phyloP scores from a whole-genome alignment of 2,888 invertebrate genomes.

The Aphidoletes aphidimyza region DNA sequence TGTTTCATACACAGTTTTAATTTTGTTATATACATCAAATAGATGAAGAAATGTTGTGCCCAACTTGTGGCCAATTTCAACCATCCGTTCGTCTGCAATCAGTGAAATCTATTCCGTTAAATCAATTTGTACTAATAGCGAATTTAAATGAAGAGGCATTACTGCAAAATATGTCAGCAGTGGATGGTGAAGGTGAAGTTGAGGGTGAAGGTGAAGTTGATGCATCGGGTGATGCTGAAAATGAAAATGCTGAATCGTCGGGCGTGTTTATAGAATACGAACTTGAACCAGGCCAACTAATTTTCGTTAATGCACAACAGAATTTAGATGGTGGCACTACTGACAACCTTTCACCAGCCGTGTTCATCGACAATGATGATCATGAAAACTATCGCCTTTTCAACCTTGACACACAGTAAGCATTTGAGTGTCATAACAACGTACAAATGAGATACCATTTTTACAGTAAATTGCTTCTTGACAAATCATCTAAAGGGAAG shows the following conservation, averaged over 20 bases:
- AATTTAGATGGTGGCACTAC: not conserved
- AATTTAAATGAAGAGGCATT: not conserved
- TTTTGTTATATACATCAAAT: no score
- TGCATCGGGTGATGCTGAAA: not conserved
- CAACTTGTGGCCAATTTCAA: no score
- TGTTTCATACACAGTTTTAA: no score
- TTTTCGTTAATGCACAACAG: not conserved
- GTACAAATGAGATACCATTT: no score
- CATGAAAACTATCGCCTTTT: not conserved
- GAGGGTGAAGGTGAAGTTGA: not conserved
- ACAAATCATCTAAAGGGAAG: not conserved
- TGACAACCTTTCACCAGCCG: not conserved
- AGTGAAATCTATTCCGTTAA: not conserved
- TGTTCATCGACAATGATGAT: not conserved
- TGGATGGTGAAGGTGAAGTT: no score
- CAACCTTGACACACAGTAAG: not conserved
- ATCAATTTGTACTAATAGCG: not conserved
- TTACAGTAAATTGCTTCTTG: not conserved
- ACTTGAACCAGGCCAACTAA: not conserved
- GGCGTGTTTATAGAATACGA: not conserved
- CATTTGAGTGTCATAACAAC: no score
- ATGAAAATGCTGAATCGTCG: not conserved
- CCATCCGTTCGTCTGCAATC: no score
- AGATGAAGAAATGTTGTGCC: no score
- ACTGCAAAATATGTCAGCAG: not conserved